Conservation (phyloP, 2,888 invertebrate genomes). For the Pristionchus fissidentatus region DNA sequence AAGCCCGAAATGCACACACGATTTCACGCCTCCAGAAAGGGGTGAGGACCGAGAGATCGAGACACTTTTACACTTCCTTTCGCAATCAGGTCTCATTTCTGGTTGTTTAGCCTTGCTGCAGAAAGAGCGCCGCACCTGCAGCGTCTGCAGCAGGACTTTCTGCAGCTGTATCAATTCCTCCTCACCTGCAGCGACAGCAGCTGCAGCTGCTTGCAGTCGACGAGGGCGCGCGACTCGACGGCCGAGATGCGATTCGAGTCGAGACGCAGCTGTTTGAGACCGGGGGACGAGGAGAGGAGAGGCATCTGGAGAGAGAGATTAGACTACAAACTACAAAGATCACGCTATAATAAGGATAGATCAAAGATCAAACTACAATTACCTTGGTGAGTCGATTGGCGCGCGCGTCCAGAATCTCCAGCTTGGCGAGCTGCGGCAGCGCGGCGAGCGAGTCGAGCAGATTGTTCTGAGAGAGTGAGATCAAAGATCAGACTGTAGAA, state of each 20-base stretch:
- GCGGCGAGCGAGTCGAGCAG: constrained; percentile 82
- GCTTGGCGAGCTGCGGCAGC: constrained; percentile 84
- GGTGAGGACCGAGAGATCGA: no score
- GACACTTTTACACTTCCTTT: no score
- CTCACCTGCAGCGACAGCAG: constrained; percentile 82
- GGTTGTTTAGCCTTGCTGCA: background rate
- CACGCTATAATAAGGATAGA: no score
- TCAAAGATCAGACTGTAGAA: constrained; percentile 76
- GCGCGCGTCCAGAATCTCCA: constrained; percentile 75
- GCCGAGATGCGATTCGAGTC: constrained; percentile 81
- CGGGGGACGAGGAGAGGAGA: background rate
- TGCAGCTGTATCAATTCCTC: background rate
- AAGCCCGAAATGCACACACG: no score
- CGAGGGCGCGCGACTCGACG: constrained; percentile 86
- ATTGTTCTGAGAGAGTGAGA: constrained; percentile 85
- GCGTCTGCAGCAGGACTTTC: background rate
- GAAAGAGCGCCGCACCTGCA: background rate
- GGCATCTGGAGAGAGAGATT: background rate
- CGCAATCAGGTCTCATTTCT: no score
- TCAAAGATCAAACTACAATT: background rate
- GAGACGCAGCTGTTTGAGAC: constrained; percentile 78
- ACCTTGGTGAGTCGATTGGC: constrained; percentile 40
- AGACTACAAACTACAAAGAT: background rate
- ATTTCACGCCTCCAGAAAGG: no score
- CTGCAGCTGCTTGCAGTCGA: constrained; percentile 83